A percentile compares a stretch with the other conserved stretches of the same genome.
Conservation (phyloP, 2,797 vertebrate species). For the Lepidocolaptes lacrymiger region DNA sequence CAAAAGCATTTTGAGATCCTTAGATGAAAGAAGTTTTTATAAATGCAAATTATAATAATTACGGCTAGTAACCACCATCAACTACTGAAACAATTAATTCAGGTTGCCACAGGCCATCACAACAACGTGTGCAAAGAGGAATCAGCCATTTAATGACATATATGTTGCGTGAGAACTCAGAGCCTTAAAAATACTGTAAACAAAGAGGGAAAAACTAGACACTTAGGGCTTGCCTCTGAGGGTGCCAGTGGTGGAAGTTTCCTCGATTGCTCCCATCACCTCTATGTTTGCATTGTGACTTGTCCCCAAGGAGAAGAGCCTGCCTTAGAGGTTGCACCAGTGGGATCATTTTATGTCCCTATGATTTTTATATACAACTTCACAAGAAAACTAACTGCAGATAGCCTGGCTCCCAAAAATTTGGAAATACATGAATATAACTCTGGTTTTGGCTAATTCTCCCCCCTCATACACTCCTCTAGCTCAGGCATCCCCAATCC, state of each 20-base stretch:
- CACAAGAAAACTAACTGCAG: background rate
- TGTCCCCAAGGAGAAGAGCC: background rate
- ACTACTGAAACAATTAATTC: slow-evolving; percentile 70
- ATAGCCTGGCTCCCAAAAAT: background rate
- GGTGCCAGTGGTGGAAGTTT: background rate
- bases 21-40: slow-evolving; percentile 71
- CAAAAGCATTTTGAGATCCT: slow-evolving; percentile 65
- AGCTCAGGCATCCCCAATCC: background rate
- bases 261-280: background rate
- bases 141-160: slow-evolving; percentile 54
- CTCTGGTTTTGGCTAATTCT: background rate
- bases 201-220: background rate
- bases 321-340: background rate
- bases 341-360: background rate
- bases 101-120: slow-evolving; percentile 65
- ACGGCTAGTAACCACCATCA: slow-evolving; percentile 49
- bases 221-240: background rate
- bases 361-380: background rate
- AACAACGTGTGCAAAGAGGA: slow-evolving; percentile 54
- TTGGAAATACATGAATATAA: background rate
- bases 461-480: background rate
- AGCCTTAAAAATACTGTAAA: slow-evolving; percentile 29
- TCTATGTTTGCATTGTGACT: fast-evolving
- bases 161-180: slow-evolving; percentile 39
- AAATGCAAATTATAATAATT: slow-evolving; percentile 74